Conservation (phyloP, 2,888 invertebrate genomes). For the Andrena praecox region DNA sequence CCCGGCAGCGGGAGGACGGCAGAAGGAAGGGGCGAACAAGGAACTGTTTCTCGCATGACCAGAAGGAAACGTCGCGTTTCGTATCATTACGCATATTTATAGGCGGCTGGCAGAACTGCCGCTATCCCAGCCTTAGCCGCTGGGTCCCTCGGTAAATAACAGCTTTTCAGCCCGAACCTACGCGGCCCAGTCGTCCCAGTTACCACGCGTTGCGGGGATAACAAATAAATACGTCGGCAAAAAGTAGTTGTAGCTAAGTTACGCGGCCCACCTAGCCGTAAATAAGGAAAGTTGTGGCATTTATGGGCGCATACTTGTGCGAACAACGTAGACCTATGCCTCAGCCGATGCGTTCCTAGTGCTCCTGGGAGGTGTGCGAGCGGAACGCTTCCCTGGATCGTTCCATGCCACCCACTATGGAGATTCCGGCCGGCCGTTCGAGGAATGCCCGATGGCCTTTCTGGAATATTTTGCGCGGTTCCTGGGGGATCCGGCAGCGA, state of each 20-base stretch:
- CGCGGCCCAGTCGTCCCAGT: slow-evolving; percentile 66
- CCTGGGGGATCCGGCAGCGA: slow-evolving; percentile 15
- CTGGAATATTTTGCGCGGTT: slow-evolving; percentile 58
- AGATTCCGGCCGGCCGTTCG: slow-evolving; percentile 53
- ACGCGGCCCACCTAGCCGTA: slow-evolving; percentile 71
- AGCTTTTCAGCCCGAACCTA: slow-evolving; percentile 64
- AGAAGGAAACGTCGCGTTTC: slow-evolving; percentile 60
- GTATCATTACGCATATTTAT: slow-evolving; percentile 78
- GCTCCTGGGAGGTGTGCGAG: slow-evolving; percentile 33
- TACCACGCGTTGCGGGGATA: slow-evolving; percentile 69
- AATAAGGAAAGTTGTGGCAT: slow-evolving; percentile 81
- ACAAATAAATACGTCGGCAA: slow-evolving; percentile 81
- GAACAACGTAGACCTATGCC: slow-evolving; percentile 68
- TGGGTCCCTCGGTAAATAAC: slow-evolving; percentile 74
- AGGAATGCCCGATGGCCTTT: slow-evolving; percentile 50
- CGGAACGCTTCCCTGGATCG: slow-evolving; percentile 54
- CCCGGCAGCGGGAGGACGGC: neutral
- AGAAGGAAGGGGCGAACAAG: neutral
- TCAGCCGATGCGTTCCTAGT: slow-evolving; percentile 41
- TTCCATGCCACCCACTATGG: slow-evolving; percentile 15
- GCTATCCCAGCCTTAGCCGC: slow-evolving; percentile 56
- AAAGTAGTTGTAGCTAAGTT: slow-evolving; percentile 80
- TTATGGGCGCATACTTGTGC: slow-evolving; percentile 78
- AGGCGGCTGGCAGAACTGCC: slow-evolving; percentile 67
- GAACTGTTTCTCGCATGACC: slow-evolving; percentile 50